Evolutionary conservation across 2,113 vertebrate genomes (phyloP).

Genomic region (Seriola rivoliana): DNA sequence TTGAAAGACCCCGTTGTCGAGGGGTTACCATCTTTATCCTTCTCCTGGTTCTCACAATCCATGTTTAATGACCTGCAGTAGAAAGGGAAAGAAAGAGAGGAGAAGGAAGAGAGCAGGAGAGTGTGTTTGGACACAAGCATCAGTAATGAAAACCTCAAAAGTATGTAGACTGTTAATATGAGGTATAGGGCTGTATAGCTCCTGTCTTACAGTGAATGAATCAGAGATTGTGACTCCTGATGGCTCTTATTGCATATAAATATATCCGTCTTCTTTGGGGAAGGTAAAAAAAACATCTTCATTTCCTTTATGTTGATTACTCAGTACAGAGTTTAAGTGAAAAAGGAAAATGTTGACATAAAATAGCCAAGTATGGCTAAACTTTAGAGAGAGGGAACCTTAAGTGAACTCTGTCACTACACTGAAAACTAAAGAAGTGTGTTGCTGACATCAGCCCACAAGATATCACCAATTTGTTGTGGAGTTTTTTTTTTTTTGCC

Average conservation of each 20-base stretch:
- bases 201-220: no score
- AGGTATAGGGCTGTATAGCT: not conserved
- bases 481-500: no score
- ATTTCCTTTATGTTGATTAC: not conserved
- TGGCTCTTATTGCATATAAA: not conserved
- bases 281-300: not conserved
- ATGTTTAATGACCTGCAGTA: conserved; percentile 96
- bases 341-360: not conserved
- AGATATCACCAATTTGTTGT: not conserved
- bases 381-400: not conserved
- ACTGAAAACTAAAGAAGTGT: not conserved
- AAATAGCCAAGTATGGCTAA: not conserved
- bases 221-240: not conserved
- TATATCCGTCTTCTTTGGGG: not conserved
- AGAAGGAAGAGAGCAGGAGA: not conserved
- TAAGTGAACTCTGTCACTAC: not conserved
- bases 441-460: not conserved
- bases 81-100: not conserved
- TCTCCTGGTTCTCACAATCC: conserved; percentile 99
- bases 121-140: not conserved
- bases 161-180: not conserved
- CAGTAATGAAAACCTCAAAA: conserved; percentile 5
- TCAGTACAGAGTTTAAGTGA: not conserved
- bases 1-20: conserved; percentile 87
- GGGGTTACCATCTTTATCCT: conserved; percentile 94